Percentiles rank a stretch among this genome's conserved stretches.
Evolutionary conservation across 2,888 invertebrate genomes (phyloP).

Genomic region (Salticus scenicus): DNA sequence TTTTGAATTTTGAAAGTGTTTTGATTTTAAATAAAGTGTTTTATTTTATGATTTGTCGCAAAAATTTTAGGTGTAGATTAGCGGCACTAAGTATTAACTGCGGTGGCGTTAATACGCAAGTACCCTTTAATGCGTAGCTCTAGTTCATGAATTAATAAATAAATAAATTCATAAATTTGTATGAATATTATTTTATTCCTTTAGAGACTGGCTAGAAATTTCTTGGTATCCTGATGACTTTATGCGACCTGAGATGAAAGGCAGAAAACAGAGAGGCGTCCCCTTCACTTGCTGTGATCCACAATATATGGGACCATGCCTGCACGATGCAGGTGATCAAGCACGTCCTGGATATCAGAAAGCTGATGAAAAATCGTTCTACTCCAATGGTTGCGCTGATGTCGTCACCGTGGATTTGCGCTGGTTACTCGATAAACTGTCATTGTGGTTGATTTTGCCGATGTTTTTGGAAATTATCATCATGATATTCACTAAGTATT

Average conservation of each 20-base stretch:
- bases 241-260: slow-evolving; percentile 31
- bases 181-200: not conserved
- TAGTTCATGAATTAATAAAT: too few species aligned
- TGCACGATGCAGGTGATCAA: slow-evolving; percentile 33
- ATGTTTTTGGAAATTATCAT: slow-evolving; percentile 44
- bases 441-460: slow-evolving; percentile 41
- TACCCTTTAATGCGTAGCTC: too few species aligned
- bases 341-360: slow-evolving; percentile 29
- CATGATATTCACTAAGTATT: slow-evolving; percentile 35
- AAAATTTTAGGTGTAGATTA: too few species aligned
- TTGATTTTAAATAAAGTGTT: too few species aligned
- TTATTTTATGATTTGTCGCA: too few species aligned
- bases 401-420: slow-evolving; percentile 15
- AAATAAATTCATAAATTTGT: too few species aligned
- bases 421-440: slow-evolving; percentile 25
- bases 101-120: too few species aligned
- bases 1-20: too few species aligned
- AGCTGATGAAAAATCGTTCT: slow-evolving; percentile 37
- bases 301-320: slow-evolving; percentile 40
- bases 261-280: slow-evolving; percentile 28
- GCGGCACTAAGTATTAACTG: too few species aligned
- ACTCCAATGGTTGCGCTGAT: slow-evolving; percentile 39
- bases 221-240: slow-evolving; percentile 52
- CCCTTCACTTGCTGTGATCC: slow-evolving; percentile 63
- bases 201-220: slow-evolving; percentile 43